Base-by-base conservation (phyloP, 2,888 invertebrate species). In the Achlya flavicornis region DNA sequence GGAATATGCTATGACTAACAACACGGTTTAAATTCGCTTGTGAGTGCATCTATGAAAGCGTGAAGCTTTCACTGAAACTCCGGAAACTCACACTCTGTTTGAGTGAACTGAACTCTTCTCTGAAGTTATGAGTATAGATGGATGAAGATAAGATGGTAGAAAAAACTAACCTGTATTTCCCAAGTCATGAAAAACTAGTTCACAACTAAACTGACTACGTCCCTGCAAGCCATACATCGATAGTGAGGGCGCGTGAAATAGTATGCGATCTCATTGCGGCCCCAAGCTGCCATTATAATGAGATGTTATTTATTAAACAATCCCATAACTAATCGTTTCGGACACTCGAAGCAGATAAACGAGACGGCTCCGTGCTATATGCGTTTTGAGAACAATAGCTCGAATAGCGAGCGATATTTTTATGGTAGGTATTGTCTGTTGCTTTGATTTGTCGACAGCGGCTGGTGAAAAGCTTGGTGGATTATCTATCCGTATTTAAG, bases 271-370 rank as follows among this genome's bases (percentile, higher is more conserved):
- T 80, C 79, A 79, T 79, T 79, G 83, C 78, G 74, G 78, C 81
- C 74, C 80, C 80, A 71, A 78, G 81, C 81, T 78, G 82, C 87
- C 81, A 86, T 88, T 87, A 87, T 92, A 92, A 92, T 91, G 87
- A 91, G 91, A 84, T 83, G 87, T 91, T 91, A 91, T 91, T 92
- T 92, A 92, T 91, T 88, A 85, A 83, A 86, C 88, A 83, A 84
- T 82, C 82, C 83, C 77, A 75, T 79, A 82, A 88, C 87, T 88
- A 90, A 90, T 89, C 88, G 87, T 81, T 69, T 68, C 66, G 63
- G 78, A 79, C 81, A 77, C 64, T 66, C 66, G 63, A 60, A 48
- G 60, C 65, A 64, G 73, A 73, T 73, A 71, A 74, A 68, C 65
- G 66, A 65, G 66, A 65, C 32, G 64, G 69, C 67, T 64, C 63